Conservation (phyloP, 1,140 invertebrate genomes). For the Diorhabda sublineata region DNA sequence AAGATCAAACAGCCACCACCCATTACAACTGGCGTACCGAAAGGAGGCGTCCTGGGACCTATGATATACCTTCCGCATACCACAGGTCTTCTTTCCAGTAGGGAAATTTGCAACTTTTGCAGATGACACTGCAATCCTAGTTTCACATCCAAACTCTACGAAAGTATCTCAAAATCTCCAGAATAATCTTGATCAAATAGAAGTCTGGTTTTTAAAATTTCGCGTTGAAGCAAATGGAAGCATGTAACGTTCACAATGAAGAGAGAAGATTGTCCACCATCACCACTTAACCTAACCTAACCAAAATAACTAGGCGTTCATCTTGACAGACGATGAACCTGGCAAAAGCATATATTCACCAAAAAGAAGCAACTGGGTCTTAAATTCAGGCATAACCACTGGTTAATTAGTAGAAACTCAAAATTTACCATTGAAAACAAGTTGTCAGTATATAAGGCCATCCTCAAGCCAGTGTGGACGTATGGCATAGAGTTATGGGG, state of each 20-base stretch:
- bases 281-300: no score
- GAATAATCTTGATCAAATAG: neutral
- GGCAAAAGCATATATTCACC: neutral
- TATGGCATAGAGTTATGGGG: neutral
- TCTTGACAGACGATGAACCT: neutral
- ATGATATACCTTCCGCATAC: no score
- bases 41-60: no score
- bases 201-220: neutral
- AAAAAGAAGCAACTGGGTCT: neutral
- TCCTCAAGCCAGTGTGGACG: neutral
- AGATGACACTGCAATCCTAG: no score
- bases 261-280: neutral
- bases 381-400: neutral
- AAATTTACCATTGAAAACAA: no score
- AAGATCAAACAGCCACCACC: no score
- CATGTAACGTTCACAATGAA: neutral
- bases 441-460: no score
- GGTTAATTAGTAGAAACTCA: no score
- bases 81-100: no score
- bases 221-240: neutral
- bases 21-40: no score
- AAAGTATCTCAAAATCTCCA: neutral
- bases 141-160: no score
- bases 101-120: no score
- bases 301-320: neutral